Evolutionary conservation across 2,113 vertebrate genomes (phyloP), one percentile per base, ranked within the genome.

Genomic region (Gambusia affinis): DNA sequence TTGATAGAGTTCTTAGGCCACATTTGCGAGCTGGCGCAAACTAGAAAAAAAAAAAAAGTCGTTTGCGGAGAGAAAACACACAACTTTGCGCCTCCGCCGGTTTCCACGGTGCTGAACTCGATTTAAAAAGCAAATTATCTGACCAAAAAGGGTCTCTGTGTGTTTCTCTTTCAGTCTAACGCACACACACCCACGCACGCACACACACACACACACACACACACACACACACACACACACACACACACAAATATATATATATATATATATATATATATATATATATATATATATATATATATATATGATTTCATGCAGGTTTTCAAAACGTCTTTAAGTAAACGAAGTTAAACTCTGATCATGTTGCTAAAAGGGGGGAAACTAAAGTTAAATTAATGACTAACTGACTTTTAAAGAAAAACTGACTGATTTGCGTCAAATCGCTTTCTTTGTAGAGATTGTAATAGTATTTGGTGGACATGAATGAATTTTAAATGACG

Each of bases 1-100:
- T 96, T 95, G 94, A 95, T 96, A 91, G 94, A 92, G 93, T 91
- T 93, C 87, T 93, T 88, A 93, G 93, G 93, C 93, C 94, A 94
- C 94, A 95, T 92, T 89, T 82, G 89, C 84, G 12, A 85, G 87
- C 85, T 93, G 85, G 73, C 82, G 74, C 80, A 78, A 81, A 90
- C 82, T 74, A 80, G 2, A 42, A 84, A 84, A 87, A 81, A 80
- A 64, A 4, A 19, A 19, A 47, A 19, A 19, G 15, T 19, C 1
- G 35, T 57, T 67, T 8, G 42, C 15, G 75, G 28, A 31, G 29
- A 22, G 64, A 75, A 77, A 84, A 79, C 64, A 57, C 78, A 35
- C 67, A 63, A 24, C 17, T 74, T 29, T 67, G 66, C 22, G 42
- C 71, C 57, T 70, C 51, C 44, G 69, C 67, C 76, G 68, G 37